Base-by-base conservation (phyloP, 64 coral and sea anemone species). In the Orbicella faveolata region DNA sequence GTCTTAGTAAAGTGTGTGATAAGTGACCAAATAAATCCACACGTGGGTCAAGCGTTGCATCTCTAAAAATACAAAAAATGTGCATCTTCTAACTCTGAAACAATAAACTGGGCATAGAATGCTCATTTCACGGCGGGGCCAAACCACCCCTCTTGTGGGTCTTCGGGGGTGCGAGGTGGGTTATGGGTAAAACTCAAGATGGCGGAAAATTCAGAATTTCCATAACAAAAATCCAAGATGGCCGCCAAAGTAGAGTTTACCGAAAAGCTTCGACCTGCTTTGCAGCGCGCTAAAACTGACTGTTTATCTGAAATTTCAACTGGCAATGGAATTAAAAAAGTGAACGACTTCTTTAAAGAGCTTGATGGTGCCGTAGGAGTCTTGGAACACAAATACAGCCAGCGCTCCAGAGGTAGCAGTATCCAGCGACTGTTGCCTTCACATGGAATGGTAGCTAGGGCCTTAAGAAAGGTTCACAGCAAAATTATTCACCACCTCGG, bases 401-500 rank as follows among this genome's bases (percentile, higher is more conserved):
- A 33, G 18, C 79, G 23, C 26, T 63, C 79, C 15, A n/a, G 19
- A 26, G 62, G 62, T 34, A 23, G 4, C 8, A 83, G 63, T 33
- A 55, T 83, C 20, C 80, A 61, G 11, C 19, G 23, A 30, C 25
- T 83, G 16, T 17, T 83, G 7, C 80, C 80, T 25, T 83, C 54
- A 63, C 9, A 23, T 35, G 80, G 54, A 25, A 83, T 63, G 80
- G 80, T 83, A 9, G 80, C 80, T 9, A 83, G 57, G 19, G 80
- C 54, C 4, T 19, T 63, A 33, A 62, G 80, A 30, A 37, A 83
- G 4, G 17, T 75, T 4, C 52, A 53, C 52, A 4, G 0, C 4
- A 53, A 65, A 21, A 65, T 65, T 18, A 65, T 9, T 65, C 19
- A 1, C 3, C 2, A 1, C 2, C 19, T 65, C 2, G 7, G 17